Evolutionary conservation across 2,113 vertebrate genomes (phyloP).

Genomic region (Silurus glanis): DNA sequence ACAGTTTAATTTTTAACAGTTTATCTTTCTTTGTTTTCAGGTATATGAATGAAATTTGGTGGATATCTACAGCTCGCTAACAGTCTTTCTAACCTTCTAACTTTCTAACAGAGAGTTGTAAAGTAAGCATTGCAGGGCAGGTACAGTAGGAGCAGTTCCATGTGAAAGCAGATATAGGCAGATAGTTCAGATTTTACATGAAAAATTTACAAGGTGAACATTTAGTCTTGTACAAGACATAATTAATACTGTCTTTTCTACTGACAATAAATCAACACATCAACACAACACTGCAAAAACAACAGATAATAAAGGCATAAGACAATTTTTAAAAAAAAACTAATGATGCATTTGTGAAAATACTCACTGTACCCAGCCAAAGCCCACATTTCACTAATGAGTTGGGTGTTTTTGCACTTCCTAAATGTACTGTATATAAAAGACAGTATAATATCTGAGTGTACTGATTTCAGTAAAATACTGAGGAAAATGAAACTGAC

Average conservation of each 20-base stretch:
- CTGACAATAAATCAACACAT: neutral
- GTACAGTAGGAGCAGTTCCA: neutral
- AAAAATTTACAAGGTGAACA: neutral
- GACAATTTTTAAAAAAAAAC: neutral
- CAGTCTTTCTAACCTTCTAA: neutral
- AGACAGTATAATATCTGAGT: neutral
- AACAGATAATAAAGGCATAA: neutral
- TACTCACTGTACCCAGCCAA: neutral
- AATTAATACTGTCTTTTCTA: neutral
- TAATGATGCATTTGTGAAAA: conserved; percentile 11
- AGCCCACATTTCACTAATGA: conserved; percentile 9
- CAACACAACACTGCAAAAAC: neutral
- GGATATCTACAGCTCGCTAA: neutral
- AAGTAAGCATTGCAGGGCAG: neutral
- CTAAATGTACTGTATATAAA: neutral
- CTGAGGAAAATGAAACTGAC: neutral
- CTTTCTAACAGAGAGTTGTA: neutral
- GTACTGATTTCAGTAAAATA: conserved; percentile 18
- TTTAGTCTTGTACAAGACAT: neutral
- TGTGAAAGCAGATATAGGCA: neutral
- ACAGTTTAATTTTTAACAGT: neutral
- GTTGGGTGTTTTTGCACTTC: neutral
- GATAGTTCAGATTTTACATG: neutral
- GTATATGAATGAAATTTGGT: neutral
- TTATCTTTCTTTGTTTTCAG: neutral